A percentile compares a stretch with the other conserved stretches of the same genome.
phyloP scores from a whole-genome alignment of 2,888 invertebrate genomes.

The Mesorhabditis sp. region DNA sequence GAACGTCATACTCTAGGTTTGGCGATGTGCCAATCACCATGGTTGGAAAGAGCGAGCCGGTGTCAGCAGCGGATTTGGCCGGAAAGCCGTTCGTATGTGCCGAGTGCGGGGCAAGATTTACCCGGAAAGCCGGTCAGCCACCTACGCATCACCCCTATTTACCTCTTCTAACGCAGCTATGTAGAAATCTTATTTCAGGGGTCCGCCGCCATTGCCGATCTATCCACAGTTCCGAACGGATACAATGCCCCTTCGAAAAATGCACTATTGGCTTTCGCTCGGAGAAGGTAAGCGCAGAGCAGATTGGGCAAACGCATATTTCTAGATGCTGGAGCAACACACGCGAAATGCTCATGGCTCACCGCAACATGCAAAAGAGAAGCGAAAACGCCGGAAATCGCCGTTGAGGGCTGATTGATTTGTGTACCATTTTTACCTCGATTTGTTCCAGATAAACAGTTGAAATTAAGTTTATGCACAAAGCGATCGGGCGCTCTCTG shows the following conservation, averaged over 20 bases:
- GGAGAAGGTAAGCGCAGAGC: background rate
- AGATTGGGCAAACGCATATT: too few relatives aligned
- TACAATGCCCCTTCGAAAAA: background rate
- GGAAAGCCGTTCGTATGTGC: background rate
- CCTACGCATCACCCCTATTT: background rate
- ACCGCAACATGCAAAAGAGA: too few relatives aligned
- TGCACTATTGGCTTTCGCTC: slow-evolving; percentile 5
- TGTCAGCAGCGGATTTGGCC: background rate
- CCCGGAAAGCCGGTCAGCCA: slow-evolving; percentile 1
- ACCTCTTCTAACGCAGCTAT: background rate
- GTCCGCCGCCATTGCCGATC: background rate
- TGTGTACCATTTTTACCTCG: too few relatives aligned
- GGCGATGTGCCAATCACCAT: background rate
- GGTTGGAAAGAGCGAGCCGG: background rate
- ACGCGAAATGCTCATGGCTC: too few relatives aligned
- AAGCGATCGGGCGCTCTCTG: too few relatives aligned
- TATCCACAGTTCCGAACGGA: background rate
- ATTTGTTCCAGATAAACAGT: too few relatives aligned
- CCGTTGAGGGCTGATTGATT: too few relatives aligned
- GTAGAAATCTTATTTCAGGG: slow-evolving; percentile 2
- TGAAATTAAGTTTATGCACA: too few relatives aligned
- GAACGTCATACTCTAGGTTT: too few relatives aligned
- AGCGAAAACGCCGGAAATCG: too few relatives aligned
- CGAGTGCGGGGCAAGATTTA: slow-evolving; percentile 6
- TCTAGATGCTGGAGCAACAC: too few relatives aligned